Conservation (phyloP, 2,797 vertebrate species). For the Hipposideros larvatus region DNA sequence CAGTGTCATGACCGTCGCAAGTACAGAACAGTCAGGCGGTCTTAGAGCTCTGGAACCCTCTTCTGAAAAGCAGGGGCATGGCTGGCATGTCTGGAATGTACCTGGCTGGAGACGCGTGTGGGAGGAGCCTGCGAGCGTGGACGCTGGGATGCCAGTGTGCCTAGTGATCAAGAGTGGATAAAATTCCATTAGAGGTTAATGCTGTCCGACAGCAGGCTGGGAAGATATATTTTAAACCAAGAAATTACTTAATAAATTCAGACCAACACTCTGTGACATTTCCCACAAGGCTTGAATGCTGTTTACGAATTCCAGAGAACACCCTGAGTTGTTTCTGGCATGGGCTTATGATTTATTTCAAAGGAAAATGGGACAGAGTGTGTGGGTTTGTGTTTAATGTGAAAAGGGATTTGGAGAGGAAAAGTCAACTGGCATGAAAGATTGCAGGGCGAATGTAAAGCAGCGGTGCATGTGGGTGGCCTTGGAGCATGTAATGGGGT, state of each 20-base stretch:
- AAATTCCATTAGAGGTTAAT: conserved; percentile 73
- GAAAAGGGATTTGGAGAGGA: conserved; percentile 89
- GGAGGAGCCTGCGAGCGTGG: background rate
- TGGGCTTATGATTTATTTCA: conserved; percentile 88
- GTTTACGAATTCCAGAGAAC: conserved; percentile 89
- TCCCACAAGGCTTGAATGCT: conserved; percentile 87
- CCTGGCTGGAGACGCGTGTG: background rate
- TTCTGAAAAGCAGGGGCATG: background rate
- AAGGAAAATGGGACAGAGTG: conserved; percentile 88
- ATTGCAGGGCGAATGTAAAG: conserved; percentile 87
- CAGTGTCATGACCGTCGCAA: background rate
- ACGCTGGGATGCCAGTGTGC: background rate
- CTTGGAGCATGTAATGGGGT: conserved; percentile 81
- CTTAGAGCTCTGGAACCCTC: background rate
- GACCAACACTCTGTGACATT: conserved; percentile 85
- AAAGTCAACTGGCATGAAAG: conserved; percentile 89
- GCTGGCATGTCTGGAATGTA: background rate
- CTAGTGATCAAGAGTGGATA: conserved; percentile 64
- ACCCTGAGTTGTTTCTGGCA: conserved; percentile 85
- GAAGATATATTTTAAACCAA: conserved; percentile 78
- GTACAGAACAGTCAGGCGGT: fast-evolving
- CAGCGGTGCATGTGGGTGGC: conserved; percentile 85
- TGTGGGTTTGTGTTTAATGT: conserved; percentile 89
- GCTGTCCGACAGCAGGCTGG: conserved; percentile 67
- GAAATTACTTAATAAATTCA: conserved; percentile 86